Evolutionary conservation across 2,113 vertebrate species (phyloP), one percentile per base, ranked within the genome.

Genomic region (Catharus minimus): DNA sequence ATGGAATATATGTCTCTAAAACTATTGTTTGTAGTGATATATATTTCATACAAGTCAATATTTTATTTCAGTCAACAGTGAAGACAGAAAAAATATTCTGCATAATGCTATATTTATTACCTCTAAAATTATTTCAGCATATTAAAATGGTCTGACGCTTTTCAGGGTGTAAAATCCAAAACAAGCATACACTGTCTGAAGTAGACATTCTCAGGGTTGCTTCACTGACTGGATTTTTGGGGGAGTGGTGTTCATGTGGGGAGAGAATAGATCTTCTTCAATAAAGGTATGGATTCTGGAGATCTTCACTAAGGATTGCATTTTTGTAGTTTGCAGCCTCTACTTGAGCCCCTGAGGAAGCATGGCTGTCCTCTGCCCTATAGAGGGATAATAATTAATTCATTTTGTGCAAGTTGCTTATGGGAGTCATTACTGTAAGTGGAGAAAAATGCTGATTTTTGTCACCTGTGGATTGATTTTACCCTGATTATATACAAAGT

Each of bases 221-320:
- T 72, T 76, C 32, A 64, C 19, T 72, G 64, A 21, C 27, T 24
- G 27, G 22, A 27, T 28, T 77, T 82, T 16, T 2, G 10, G 11
- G 5, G 26, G 1, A 5, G 15, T 14, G 5, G 15, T 3, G 24
- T 21, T 38, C 39, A 14, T 33, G 11, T 28, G 5, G 18, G 27
- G 10, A 71, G 2, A 10, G 9, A 14, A 55, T 30, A 65, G 41
- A 26, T 44, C 65, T 60, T 66, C 84, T 77, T 65, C 53, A 67
- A 20, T n/a, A 81, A 67, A 49, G 33, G 12, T 12, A n/a, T 53
- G 15, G 7, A 79, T 79, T 64, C 33, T 33, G 27, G 28, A 30
- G 2, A 3, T 53, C 62, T 82, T 64, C 33, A 23, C 15, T n/a
- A 49, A 41, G 11, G 13, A 72, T 73, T 60, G 13, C 1, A 27